phyloP scores from a whole-genome alignment of 2,797 vertebrate genomes.

The Poeciliopsis turneri region DNA sequence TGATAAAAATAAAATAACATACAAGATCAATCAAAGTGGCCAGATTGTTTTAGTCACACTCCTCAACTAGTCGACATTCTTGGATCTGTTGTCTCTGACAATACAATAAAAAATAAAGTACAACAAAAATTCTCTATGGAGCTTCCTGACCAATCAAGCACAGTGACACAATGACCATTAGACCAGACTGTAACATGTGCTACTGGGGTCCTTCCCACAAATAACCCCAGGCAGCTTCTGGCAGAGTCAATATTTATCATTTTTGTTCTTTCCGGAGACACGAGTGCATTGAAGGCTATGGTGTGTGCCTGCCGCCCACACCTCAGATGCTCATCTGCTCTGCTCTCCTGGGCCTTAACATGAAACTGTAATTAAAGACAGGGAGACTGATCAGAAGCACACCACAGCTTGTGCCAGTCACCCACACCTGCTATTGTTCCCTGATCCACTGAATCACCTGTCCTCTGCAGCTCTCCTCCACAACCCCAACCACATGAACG shows the following conservation, averaged over 20 bases:
- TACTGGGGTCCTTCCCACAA: neutral
- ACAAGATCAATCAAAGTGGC: neutral
- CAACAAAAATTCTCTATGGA: neutral
- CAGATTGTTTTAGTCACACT: neutral
- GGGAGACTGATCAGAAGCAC: conserved; percentile 1
- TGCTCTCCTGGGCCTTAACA: neutral
- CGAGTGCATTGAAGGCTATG: neutral
- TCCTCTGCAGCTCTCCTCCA: neutral
- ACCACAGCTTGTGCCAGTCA: conserved; percentile 3
- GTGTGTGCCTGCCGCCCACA: neutral
- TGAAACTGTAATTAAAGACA: neutral
- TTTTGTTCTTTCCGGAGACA: neutral
- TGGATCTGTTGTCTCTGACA: neutral
- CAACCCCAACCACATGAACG: neutral
- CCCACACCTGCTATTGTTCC: neutral
- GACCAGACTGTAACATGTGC: neutral
- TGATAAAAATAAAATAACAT: neutral
- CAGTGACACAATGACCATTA: neutral
- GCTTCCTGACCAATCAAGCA: neutral
- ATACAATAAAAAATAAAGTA: neutral
- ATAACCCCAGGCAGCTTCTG: neutral
- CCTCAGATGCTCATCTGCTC: neutral
- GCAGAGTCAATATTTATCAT: neutral
- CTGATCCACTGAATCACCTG: neutral
- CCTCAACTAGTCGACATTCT: neutral